Evolutionary conservation across 30 jellyfish, hydroid and myxozoan species (phyloP), one percentile per base, ranked within the genome.

Genomic region (Calvadosia cruxmelitensis): DNA sequence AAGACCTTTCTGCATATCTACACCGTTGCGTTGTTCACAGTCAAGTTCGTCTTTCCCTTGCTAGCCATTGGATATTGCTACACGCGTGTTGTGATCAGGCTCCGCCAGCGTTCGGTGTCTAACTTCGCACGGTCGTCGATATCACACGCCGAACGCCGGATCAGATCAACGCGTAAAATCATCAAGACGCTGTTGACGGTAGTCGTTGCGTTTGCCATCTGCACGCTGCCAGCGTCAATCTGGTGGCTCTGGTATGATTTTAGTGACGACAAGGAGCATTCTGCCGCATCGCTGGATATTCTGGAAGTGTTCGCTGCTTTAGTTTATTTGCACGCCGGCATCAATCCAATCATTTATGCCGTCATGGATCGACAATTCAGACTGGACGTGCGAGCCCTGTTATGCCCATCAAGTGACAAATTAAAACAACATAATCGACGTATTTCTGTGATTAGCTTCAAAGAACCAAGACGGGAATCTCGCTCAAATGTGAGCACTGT

Each of bases 161-260:
- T 65, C 29, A 80, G 84, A 48, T 84, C 73, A 50, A 82, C 73
- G 68, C 36, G 16, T 28, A 79, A 84, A n/a, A 64, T 82, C 62
- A 68, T 82, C 49, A 82, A 78, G 1, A 73, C 73, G 16, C 81
- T 82, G 23, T 33, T 74, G 50, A 77, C 75, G 0, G 69, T 82
- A 30, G 94, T 82, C 15, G 78, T 64, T 48, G 83, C 94, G 0
- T 82, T 82, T 63, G 94, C 94, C 52, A 27, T 82, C 31, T 68
- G 73, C 16, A 82, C 94, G 12, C 77, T 82, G 16, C 94, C 94
- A 29, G 70, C 87, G 29, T 82, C 94, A 26, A 64, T 82, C 71
- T 82, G 94, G 94, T 82, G 94, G 94, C 83, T 82, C 10, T 71
- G 84, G 84, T 82, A 82, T 70, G 94, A 82, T 69, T 82, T 82